Evolutionary conservation across 2,797 vertebrate species (phyloP), one percentile per base, ranked within the genome.

Genomic region (Lateolabrax maculatus): DNA sequence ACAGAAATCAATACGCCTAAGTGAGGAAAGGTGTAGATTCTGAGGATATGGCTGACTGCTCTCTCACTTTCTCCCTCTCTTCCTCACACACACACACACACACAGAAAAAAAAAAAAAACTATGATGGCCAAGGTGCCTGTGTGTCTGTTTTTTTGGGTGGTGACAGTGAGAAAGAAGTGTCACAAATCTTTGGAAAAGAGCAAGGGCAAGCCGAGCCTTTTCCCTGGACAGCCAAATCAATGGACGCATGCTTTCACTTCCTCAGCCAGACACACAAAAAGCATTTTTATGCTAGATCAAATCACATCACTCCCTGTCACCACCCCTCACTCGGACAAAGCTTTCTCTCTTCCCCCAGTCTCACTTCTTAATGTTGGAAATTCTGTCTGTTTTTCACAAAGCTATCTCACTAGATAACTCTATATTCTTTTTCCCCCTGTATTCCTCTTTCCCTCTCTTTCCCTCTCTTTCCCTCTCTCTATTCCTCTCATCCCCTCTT

Each of bases 1-100:
- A 65, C 68, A 80, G 89, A 90, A 95, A 96, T 96, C 95, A 95
- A 95, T 96, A 93, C 67, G 55, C 88, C 91, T 94, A 95, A 95
- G 95, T 95, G 94, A 93, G 92, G 88, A 93, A 94, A 94, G 92
- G 93, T 94, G 93, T 90, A 93, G 92, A 92, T 92, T 93, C 85
- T 89, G 77, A 87, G 84, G 90, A 91, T 91, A 87, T 85, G 84
- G 81, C 87, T 87, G 57, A 71, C 80, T 75, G 86, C 89, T 76
- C 62, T 65, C 75, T 79, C 84, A 55, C 77, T 66, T 78, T 77
- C 68, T 41, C 44, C 12, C 56, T 66, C 60, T 66, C 81, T 58
- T 64, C n/a, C 69, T 70, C 53, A 56, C 15, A 56, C 81, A 71
- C 65, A 49, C 12, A 29, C 4, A 48, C 13, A 48, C 44, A 34